Percentiles rank a stretch among this genome's conserved stretches.
Evolutionary conservation across 2,888 invertebrate genomes (phyloP).

Genomic region (Ochropacha duplaris): DNA sequence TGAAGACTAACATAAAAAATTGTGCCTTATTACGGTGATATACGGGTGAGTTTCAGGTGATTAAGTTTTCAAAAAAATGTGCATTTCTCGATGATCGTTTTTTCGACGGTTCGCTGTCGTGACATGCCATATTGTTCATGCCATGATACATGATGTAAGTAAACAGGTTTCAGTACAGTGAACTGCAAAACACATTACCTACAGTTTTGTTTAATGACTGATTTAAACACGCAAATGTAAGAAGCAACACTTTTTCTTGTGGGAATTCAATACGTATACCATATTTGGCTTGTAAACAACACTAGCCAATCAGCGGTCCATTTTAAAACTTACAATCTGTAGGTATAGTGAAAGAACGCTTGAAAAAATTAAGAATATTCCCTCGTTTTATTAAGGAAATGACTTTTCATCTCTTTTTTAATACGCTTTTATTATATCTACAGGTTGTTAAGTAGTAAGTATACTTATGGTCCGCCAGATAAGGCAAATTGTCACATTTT

Average conservation of each 20-base stretch:
- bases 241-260: conserved; percentile 39
- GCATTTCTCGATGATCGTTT: conserved; percentile 64
- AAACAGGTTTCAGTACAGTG: conserved; percentile 71
- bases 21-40: conserved; percentile 46
- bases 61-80: conserved; percentile 47
- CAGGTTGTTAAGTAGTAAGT: too few species aligned
- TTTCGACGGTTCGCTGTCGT: conserved; percentile 67
- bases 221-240: conserved; percentile 47
- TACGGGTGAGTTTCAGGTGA: conserved; percentile 42
- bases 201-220: conserved; percentile 65
- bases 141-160: conserved; percentile 74
- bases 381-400: too few species aligned
- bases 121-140: conserved; percentile 79
- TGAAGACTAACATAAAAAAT: conserved; percentile 33
- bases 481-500: too few species aligned
- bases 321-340: too few species aligned
- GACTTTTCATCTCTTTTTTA: too few species aligned
- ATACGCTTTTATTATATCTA: too few species aligned
- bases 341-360: too few species aligned
- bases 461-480: too few species aligned
- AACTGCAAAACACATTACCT: conserved; percentile 60
- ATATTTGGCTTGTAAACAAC: not conserved
- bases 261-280: conserved; percentile 43
- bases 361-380: too few species aligned
- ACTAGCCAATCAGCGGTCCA: not conserved